Evolutionary conservation across 92 coral and sea anemone genomes (phyloP), one percentile per base, ranked within the genome.

Genomic region (Zoanthus sansibaricus): DNA sequence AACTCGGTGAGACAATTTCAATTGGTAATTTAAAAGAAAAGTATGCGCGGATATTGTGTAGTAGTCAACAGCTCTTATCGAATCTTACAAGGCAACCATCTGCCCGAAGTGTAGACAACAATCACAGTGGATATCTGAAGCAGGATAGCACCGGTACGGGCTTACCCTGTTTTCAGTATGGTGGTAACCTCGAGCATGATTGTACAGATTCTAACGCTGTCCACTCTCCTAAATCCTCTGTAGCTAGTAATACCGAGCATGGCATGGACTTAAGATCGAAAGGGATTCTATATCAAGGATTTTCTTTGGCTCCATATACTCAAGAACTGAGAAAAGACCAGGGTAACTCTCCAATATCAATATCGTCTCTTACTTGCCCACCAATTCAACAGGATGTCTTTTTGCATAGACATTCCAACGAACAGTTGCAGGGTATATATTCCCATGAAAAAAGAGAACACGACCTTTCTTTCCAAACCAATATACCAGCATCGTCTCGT

Each of bases 1-100:
- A 80, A 52, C 62, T 80, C 16, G 66, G 51, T 25, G 75, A 80
- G n/a, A 52, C 85, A 14, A 80, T 80, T 48, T 80, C 73, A 62
- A 59, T 47, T 62, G 85, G 74, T 6, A 66, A 64, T 47, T 25
- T 62, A 7, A 80, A 61, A 30, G 85, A 71, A 4, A 66, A 80
- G 73, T 80, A 66, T 31, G 85, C 75, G 3, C 74, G 47, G 52
- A 44, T 80, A 10, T 46, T 62, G 74, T 80, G 3, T 21, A 58
- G 75, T 5, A 45, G 67, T 7, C 85, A 64, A 15, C 85, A 80
- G 14, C 73, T 66, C 13, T 49, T 66, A 56, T 31, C 20, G 16
- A 49, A 46, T 44, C 85, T 80, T 21, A 64, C 42, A 0, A 64
- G 21, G 5, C 75, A 71, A n/a, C 25, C 31, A 52, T 62, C 30